Evolutionary conservation across 2,113 vertebrate species (phyloP).

Genomic region (Atherinomorus stipes): DNA sequence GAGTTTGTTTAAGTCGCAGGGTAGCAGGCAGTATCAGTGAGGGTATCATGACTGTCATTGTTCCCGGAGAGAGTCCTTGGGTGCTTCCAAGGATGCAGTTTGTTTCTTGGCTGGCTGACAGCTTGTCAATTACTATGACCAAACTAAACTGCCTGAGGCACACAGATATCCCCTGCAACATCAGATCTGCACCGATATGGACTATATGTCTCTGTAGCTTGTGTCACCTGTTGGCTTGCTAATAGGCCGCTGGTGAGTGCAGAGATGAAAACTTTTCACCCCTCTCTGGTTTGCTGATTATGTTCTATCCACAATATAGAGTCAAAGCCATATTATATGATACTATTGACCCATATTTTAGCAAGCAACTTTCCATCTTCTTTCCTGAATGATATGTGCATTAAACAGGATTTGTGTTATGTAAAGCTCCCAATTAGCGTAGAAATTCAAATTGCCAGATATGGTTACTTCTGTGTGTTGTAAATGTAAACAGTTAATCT

Average conservation of each 20-base stretch:
- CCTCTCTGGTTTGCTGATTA: constrained; percentile 30
- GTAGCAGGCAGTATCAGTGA: constrained; percentile 23
- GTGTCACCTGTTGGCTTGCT: constrained; percentile 45
- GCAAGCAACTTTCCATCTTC: constrained; percentile 21
- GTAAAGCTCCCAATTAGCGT: constrained; percentile 60
- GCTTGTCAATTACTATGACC: constrained; percentile 70
- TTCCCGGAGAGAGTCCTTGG: constrained; percentile 60
- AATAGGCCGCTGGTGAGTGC: constrained; percentile 5
- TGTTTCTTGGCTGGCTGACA: constrained; percentile 74
- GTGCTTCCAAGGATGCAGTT: constrained; percentile 66
- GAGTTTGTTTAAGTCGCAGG: constrained; percentile 36
- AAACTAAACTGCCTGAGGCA: constrained; percentile 41
- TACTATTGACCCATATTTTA: constrained; percentile 51
- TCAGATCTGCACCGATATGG: constrained; percentile 54
- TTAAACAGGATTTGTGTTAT: constrained; percentile 37
- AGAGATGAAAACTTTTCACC: constrained; percentile 1
- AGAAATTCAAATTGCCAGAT: constrained; percentile 51
- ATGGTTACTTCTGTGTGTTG: constrained; percentile 26
- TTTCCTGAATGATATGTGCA: constrained; percentile 22
- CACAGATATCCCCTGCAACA: constrained; percentile 31
- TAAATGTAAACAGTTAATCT: constrained; percentile 14
- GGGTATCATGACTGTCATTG: constrained; percentile 37
- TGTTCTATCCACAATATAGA: constrained; percentile 26
- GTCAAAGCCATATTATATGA: constrained; percentile 26
- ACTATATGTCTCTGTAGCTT: constrained; percentile 22